A percentile compares a stretch with the other conserved stretches of the same genome.
These are phyloP conservation scores for Galaxias olidus DNA, from an alignment of 2,797 vertebrate species.

Conservation along the genomic window DNA sequence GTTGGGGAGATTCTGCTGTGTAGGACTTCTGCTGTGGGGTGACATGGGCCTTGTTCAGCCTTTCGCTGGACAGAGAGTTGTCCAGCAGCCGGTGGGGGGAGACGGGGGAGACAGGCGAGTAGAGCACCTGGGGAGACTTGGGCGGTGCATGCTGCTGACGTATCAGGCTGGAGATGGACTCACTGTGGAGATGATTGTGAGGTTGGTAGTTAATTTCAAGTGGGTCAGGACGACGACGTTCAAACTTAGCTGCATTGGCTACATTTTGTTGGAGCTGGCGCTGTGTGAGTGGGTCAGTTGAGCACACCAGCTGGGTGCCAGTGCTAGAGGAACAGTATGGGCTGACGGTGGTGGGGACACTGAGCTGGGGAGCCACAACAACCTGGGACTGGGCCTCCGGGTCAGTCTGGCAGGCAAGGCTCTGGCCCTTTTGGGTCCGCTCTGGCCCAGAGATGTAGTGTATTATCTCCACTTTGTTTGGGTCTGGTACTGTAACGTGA, in stretches of 20 bases:
- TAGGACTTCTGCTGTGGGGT: constrained; percentile 96
- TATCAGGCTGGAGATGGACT: constrained; percentile 91
- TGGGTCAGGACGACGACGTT: constrained; percentile 92
- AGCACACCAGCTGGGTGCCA: constrained; percentile 83
- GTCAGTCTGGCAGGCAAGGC: constrained; percentile 96
- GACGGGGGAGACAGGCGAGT: constrained; percentile 94
- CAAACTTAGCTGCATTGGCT: constrained; percentile 85
- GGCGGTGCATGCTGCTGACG: constrained; percentile 81
- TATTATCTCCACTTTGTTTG: constrained; percentile 91
- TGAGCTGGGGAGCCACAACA: constrained; percentile 87
- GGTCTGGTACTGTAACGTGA: constrained; percentile 91
- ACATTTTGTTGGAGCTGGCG: constrained; percentile 61
- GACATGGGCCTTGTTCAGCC: constrained; percentile 96
- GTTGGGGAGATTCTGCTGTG: constrained; percentile 84
- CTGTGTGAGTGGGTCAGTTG: constrained; percentile 76
- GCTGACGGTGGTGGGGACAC: constrained; percentile 86
- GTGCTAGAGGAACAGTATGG: constrained; percentile 92
- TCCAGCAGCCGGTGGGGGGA: constrained; percentile 94
- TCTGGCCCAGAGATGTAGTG: constrained; percentile 97
- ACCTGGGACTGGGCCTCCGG: constrained; percentile 87
- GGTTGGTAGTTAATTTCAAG: constrained; percentile 95
- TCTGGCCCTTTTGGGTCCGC: constrained; percentile 92
- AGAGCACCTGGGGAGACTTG: constrained; percentile 96
- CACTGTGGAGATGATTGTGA: constrained; percentile 87
- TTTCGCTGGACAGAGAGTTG: constrained; percentile 90